A percentile compares a stretch with the other conserved stretches of the same genome.
Evolutionary conservation across 2,113 vertebrate species (phyloP).

Genomic region (Rhegmatorhina hoffmannsi): DNA sequence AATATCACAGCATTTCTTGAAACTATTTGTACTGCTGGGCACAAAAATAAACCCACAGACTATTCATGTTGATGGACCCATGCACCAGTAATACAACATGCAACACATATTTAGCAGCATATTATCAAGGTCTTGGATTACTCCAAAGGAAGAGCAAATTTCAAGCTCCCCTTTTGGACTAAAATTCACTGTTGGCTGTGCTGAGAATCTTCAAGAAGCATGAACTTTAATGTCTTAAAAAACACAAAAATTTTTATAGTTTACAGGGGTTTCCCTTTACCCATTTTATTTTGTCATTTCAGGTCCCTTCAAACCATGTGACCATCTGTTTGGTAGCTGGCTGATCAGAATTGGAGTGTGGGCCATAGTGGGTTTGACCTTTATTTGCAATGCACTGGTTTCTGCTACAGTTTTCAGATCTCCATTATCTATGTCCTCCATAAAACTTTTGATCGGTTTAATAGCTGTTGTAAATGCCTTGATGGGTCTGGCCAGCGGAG

Average conservation of each 20-base stretch:
- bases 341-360: slow-evolving; percentile 89
- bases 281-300: slow-evolving; percentile 13
- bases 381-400: slow-evolving; percentile 86
- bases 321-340: slow-evolving; percentile 91
- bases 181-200: background rate
- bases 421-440: slow-evolving; percentile 72
- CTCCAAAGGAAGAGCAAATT: background rate
- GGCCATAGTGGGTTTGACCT: slow-evolving; percentile 83
- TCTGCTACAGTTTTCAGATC: slow-evolving; percentile 83
- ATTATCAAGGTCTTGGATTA: background rate
- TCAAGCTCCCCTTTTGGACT: background rate
- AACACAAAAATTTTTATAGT: background rate
- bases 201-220: background rate
- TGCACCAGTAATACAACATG: background rate
- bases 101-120: background rate
- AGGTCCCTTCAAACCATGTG: slow-evolving; percentile 93
- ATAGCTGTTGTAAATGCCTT: slow-evolving; percentile 85
- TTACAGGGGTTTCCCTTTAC: background rate
- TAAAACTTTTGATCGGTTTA: slow-evolving; percentile 86
- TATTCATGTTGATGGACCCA: accelerated
- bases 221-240: background rate
- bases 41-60: background rate
- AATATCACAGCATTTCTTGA: background rate
- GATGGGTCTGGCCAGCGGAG: slow-evolving; percentile 83
- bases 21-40: background rate